Base-by-base conservation (phyloP, 2,113 vertebrate genomes). In the Ophthalmolycus amberensis region DNA sequence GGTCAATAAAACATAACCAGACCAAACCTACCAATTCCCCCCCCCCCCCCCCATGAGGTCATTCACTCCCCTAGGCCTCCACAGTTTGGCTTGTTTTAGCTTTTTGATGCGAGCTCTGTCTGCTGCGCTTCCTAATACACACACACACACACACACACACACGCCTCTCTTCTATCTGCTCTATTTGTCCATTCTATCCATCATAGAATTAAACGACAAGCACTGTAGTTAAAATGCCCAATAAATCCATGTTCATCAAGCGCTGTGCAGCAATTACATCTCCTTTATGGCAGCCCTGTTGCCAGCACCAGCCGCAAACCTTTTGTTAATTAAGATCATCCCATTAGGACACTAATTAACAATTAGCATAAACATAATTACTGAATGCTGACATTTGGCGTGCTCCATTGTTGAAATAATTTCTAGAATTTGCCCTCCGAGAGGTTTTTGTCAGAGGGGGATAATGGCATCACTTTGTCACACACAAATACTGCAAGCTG, bases 281-380 rank as follows among this genome's bases (percentile, higher is more conserved):
- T 91, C 89, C 86, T 96, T 95, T 95, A 94, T 94, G 91, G 90
- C 92, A 79, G 85, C 88, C 84, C 75, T 3, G 81, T 83, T 88
- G 89, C 92, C 86, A 40, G 66, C 91, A 8, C 90, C 88, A 90
- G 85, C 88, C 86, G 84, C 92, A 94, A 94, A 95, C 94, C 95
- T 96, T 88, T 97, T 97, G 97, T 97, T 97, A 98, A 99, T 99
- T 98, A 97, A 97, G 96, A 97, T 93, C 94, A 95, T 95, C 96
- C 95, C 97, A 97, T 97, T 98, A 97, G 95, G 88, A 93, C 89
- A 87, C 96, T 98, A 99, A 99, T 99, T 98, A 99, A 97, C 97
- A 99, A 98, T 99, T 99, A 98, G 96, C 97, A 98, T 97, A 97
- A 98, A 97, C 96, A 98, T 98, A 98, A 99, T 98, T 98, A 99